Percentiles rank a stretch among this genome's conserved stretches.
These are phyloP conservation scores for Boleophthalmus pectinirostris DNA, from an alignment of 2,113 vertebrate species.

Conservation along the genomic window DNA sequence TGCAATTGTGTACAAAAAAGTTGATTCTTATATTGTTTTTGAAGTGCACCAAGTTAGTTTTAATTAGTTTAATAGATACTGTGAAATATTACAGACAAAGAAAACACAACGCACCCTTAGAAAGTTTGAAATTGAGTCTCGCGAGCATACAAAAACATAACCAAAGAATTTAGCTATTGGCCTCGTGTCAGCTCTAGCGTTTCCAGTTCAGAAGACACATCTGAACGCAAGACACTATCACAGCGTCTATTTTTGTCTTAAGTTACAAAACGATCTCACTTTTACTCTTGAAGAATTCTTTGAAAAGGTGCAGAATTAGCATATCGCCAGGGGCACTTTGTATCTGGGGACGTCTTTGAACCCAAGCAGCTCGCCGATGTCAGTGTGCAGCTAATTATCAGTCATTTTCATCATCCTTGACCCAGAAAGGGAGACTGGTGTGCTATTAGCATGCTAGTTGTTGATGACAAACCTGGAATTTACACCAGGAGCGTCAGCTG, in stretches of 20 bases:
- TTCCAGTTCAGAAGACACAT: not conserved
- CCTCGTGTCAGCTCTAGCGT: too few species aligned
- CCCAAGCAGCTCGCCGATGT: not conserved
- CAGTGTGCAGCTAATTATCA: not conserved
- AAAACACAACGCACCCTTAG: not conserved
- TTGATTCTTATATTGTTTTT: too few species aligned
- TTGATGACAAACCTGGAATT: too few species aligned
- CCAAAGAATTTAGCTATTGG: not conserved
- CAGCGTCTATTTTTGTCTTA: not conserved
- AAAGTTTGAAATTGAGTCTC: not conserved
- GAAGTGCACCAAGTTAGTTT: too few species aligned
- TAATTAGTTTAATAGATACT: too few species aligned
- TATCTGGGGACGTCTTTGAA: conserved; percentile 8
- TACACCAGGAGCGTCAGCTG: too few species aligned
- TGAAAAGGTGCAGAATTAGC: conserved; percentile 11
- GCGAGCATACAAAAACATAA: not conserved
- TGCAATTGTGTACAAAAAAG: too few species aligned
- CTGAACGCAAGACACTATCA: not conserved
- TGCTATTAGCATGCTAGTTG: too few species aligned
- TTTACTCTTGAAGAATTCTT: not conserved
- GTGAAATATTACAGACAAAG: too few species aligned
- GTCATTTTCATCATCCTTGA: too few species aligned
- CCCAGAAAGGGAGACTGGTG: too few species aligned
- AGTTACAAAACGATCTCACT: not conserved
- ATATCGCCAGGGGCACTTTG: not conserved